These are phyloP conservation scores for Patella ulyssiponensis DNA, from an alignment of 2,888 invertebrate genomes.

Conservation along the genomic window DNA sequence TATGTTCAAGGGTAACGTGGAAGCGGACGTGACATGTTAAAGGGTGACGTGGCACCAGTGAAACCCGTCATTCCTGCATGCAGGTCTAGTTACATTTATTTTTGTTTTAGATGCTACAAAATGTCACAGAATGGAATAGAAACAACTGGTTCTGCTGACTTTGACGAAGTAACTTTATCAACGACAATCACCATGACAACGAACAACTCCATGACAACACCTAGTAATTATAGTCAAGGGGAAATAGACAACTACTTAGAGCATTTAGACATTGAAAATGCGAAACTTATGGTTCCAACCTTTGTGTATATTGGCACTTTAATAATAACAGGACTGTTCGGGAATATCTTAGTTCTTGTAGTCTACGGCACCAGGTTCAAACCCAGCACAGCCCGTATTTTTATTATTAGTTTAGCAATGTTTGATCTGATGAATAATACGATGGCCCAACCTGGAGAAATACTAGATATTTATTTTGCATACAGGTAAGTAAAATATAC, in stretches of 20 bases:
- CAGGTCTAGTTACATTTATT: no score
- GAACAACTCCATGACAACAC: background rate
- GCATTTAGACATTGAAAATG: background rate
- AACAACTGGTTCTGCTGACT: no score
- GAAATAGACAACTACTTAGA: background rate
- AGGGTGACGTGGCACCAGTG: no score
- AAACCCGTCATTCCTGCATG: no score
- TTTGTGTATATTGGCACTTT: background rate
- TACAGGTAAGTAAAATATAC: background rate
- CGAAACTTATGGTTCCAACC: background rate
- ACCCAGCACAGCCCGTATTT: background rate
- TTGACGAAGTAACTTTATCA: background rate
- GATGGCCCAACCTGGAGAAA: constrained; percentile 3
- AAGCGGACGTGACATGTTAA: no score
- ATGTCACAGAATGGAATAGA: no score
- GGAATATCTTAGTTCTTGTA: background rate
- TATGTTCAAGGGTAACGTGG: no score
- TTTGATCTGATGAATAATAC: background rate
- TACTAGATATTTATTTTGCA: background rate
- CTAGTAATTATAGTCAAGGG: background rate
- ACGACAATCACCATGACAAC: background rate
- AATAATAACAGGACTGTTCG: background rate
- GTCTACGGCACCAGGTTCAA: background rate
- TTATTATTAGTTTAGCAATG: background rate
- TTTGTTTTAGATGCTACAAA: no score